Conservation (phyloP, 2,797 vertebrate species). For the Xiphophorus birchmanni region DNA sequence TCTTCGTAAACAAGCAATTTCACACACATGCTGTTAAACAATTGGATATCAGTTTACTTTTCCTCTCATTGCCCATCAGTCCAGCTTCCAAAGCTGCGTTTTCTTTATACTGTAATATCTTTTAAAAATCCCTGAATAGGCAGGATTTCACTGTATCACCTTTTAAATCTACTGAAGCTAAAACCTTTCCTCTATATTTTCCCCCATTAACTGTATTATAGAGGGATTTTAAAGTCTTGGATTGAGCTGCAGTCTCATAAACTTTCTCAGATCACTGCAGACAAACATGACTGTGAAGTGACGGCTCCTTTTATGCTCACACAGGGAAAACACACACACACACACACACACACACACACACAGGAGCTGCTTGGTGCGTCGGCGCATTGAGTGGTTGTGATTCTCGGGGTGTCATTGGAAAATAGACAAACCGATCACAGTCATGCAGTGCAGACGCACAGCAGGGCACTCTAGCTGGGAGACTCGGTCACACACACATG, state of each 20-base stretch:
- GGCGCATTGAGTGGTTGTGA: neutral
- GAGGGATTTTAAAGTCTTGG: neutral
- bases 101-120: neutral
- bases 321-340: neutral
- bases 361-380: neutral
- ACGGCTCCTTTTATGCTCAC: neutral
- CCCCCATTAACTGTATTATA: neutral
- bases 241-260: neutral
- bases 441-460: neutral
- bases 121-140: neutral
- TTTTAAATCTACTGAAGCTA: neutral
- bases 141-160: neutral
- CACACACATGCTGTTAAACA: neutral
- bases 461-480: neutral
- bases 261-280: neutral
- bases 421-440: slow-evolving; percentile 7
- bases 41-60: neutral
- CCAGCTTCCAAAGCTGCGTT: neutral
- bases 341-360: no score
- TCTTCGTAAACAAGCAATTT: neutral
- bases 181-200: neutral
- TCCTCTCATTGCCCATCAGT: neutral
- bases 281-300: neutral
- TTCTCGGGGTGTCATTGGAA: slow-evolving; percentile 2
- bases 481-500: neutral